A percentile compares a stretch with the other conserved stretches of the same genome.
Evolutionary conservation across 2,113 vertebrate genomes (phyloP).

Genomic region (Sminthopsis crassicaudata): DNA sequence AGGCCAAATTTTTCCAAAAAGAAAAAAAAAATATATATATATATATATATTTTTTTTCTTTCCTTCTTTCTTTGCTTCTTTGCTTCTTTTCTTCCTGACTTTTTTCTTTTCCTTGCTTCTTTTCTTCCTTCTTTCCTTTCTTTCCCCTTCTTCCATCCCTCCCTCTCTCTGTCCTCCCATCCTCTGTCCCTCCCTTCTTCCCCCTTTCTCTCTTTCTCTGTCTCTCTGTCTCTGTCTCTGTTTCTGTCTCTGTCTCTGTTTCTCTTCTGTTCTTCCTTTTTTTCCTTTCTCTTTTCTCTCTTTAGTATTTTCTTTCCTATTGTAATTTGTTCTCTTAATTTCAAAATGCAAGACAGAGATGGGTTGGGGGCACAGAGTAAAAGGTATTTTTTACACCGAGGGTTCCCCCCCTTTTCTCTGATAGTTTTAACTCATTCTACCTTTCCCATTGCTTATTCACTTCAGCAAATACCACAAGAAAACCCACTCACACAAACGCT

Average conservation of each 20-base stretch:
- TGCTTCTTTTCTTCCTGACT: background rate
- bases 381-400: background rate
- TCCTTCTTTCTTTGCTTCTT: no score
- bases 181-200: background rate
- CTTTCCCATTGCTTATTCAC: slow-evolving; percentile 1
- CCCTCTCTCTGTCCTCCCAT: background rate
- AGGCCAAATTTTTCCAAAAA: background rate
- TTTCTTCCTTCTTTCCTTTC: no score
- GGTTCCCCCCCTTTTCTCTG: background rate
- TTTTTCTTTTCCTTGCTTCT: accelerated
- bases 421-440: background rate
- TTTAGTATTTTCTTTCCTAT: background rate
- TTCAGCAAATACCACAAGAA: background rate
- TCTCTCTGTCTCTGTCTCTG: no score
- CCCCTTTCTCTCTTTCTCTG: background rate
- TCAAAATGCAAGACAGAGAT: background rate
- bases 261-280: no score
- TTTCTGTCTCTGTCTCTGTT: accelerated
- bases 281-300: background rate
- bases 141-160: background rate
- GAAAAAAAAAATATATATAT: no score
- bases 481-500: slow-evolving; percentile 60
- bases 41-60: no score
- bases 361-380: background rate
- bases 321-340: background rate